phyloP scores from a whole-genome alignment of 1,140 invertebrate genomes.

The Kradibia gibbosae region DNA sequence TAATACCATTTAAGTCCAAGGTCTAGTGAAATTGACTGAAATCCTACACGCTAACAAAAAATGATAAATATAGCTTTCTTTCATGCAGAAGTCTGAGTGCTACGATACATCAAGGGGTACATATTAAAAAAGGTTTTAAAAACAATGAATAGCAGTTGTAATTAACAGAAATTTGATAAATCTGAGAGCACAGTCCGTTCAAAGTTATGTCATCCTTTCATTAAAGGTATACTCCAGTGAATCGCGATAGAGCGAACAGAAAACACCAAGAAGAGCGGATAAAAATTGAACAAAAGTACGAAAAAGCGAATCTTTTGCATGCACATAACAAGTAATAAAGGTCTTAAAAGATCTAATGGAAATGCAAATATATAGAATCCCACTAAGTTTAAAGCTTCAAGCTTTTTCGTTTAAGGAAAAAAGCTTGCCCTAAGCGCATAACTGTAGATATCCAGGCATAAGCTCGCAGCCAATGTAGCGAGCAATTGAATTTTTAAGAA shows the following conservation, averaged over 20 bases:
- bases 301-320: neutral
- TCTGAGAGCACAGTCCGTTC: neutral
- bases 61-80: too few species aligned
- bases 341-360: neutral
- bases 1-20: too few species aligned
- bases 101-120: too few species aligned
- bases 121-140: too few species aligned
- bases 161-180: too few species aligned
- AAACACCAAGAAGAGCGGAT: neutral
- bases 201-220: too few species aligned
- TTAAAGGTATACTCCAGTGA: neutral
- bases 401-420: neutral
- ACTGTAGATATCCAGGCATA: neutral
- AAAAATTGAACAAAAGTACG: neutral
- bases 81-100: too few species aligned
- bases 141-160: too few species aligned
- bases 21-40: too few species aligned
- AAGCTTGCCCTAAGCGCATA: neutral
- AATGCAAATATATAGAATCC: neutral
- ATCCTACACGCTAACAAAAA: too few species aligned
- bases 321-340: neutral
- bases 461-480: too few species aligned
- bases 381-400: neutral
- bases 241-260: neutral
- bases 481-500: conserved; percentile 28